Conservation (phyloP, 2,113 vertebrate genomes). For the Rhea americana region DNA sequence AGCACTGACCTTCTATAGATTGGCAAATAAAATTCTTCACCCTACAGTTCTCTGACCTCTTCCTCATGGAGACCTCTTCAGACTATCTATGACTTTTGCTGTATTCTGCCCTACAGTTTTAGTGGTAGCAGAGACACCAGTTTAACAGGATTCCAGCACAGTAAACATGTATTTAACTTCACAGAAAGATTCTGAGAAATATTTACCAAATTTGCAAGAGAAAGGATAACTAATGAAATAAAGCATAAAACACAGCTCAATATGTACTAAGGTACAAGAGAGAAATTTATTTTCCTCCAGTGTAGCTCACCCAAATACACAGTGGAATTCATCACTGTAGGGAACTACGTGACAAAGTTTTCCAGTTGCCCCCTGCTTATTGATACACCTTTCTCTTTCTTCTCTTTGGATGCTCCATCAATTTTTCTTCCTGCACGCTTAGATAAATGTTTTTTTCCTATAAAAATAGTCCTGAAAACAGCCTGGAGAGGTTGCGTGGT, state of each 20-base stretch:
- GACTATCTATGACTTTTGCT: neutral
- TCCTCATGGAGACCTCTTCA: fast-evolving
- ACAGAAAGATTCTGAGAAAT: neutral
- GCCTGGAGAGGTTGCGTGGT: neutral
- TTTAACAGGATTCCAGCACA: neutral
- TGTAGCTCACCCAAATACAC: neutral
- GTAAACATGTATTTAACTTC: neutral
- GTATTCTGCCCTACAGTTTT: neutral
- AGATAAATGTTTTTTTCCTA: neutral
- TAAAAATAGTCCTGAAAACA: neutral
- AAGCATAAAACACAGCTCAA: neutral
- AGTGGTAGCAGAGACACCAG: neutral
- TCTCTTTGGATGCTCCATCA: neutral
- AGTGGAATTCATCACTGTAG: neutral
- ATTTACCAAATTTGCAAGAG: neutral
- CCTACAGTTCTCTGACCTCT: neutral
- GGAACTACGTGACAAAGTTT: neutral
- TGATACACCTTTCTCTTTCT: neutral
- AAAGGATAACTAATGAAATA: neutral
- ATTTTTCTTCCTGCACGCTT: neutral
- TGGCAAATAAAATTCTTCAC: neutral
- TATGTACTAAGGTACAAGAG: neutral
- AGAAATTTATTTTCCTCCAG: neutral
- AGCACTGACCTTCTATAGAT: neutral
- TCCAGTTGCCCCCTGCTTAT: neutral